A percentile compares a stretch with the other conserved stretches of the same genome.
phyloP scores from a whole-genome alignment of 2,797 vertebrate genomes.

The Chloroceryle amazona region DNA sequence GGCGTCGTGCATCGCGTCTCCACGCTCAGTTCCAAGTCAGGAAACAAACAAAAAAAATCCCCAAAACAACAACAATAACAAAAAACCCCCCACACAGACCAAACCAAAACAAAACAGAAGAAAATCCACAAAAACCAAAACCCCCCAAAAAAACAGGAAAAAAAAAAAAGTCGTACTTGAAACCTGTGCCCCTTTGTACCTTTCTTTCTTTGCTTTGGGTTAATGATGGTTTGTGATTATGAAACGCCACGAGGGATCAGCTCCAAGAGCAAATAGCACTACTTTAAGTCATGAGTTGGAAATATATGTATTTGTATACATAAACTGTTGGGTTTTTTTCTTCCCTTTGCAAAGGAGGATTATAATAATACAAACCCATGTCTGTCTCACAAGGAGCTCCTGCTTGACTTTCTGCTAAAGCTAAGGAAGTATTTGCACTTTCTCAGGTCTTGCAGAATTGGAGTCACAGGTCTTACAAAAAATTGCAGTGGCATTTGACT shows the following conservation, averaged over 20 bases:
- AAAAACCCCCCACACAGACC: not conserved
- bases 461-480: constrained; percentile 46
- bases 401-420: not conserved
- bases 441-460: constrained; percentile 32
- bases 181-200: constrained; percentile 45
- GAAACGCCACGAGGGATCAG: not conserved
- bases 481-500: constrained; percentile 43
- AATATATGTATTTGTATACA: not conserved
- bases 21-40: not conserved
- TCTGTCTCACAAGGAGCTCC: not conserved
- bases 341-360: not conserved
- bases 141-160: no score
- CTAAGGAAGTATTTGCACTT: not conserved
- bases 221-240: constrained; percentile 40
- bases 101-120: no score
- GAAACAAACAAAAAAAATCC: not conserved
- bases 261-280: not conserved
- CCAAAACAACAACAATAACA: no score
- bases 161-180: not conserved
- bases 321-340: rapidly evolving
- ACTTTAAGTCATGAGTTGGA: not conserved
- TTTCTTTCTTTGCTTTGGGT: constrained; percentile 8
- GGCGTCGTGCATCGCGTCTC: not conserved
- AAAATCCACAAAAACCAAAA: not conserved
- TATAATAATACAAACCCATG: not conserved